Percentiles rank a stretch among this genome's conserved stretches.
Conservation (phyloP, 2,888 invertebrate genomes). For the Lypha dubia region DNA sequence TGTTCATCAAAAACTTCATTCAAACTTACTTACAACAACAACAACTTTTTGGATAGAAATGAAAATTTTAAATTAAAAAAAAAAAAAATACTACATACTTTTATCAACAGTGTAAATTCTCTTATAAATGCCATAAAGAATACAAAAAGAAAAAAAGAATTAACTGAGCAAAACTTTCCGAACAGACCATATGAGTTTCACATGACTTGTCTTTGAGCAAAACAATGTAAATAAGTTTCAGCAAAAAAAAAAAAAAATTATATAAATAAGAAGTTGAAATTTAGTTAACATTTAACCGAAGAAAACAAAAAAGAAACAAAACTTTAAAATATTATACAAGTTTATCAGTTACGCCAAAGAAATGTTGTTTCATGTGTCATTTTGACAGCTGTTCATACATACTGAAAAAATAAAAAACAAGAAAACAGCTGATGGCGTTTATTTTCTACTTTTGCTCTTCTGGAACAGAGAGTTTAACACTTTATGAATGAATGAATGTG, state of each 20-base stretch:
- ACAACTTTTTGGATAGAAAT: conserved; percentile 45
- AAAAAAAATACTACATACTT: too few species aligned
- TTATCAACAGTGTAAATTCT: conserved; percentile 68
- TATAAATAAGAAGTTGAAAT: conserved; percentile 48
- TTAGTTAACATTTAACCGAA: conserved; percentile 57
- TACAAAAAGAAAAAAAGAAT: conserved; percentile 23
- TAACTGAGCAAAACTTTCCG: conserved; percentile 52
- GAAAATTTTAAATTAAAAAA: conserved; percentile 16
- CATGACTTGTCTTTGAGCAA: conserved; percentile 51
- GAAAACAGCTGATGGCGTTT: conserved; percentile 71
- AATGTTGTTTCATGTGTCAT: conserved; percentile 70
- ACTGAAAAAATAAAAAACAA: too few species aligned
- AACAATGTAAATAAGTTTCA: conserved; percentile 22
- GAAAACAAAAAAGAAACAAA: conserved; percentile 11
- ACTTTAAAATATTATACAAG: conserved; percentile 61
- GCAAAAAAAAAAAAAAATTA: conserved; percentile 18
- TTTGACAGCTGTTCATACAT: conserved; percentile 70
- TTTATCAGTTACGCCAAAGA: conserved; percentile 65
- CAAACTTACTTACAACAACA: conserved; percentile 50
- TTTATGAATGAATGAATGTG: neutral
- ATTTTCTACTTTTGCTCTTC: neutral
- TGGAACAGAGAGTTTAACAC: neutral
- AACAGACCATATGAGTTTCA: conserved; percentile 71
- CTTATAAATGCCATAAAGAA: conserved; percentile 30
- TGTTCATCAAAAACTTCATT: conserved; percentile 48